Evolutionary conservation across 2,797 vertebrate genomes (phyloP), one percentile per base, ranked within the genome.

Genomic region (Dromococcyx pavoninus): DNA sequence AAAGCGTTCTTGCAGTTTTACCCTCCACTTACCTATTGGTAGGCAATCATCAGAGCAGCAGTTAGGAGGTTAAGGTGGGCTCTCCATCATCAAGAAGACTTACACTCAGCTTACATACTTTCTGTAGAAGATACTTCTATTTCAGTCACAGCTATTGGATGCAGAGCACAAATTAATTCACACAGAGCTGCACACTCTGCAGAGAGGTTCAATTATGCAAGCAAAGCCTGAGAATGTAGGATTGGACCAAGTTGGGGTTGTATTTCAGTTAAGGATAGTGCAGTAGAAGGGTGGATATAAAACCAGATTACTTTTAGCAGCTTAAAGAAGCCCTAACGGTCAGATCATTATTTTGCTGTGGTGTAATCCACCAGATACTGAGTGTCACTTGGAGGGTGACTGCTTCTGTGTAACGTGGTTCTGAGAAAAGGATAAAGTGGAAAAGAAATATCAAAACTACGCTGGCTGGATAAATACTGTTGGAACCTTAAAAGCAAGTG

Each of bases 101-200:
- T 60, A 46, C 24, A 71, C 41, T 65, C 53, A n/a, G n/a, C 51
- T 76, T 71, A 54, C 43, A 24, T 56, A 8, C 53, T 41, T 74
- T 48, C 39, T 72, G 23, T 44, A 46, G 74, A 69, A 91, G 58
- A 50, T 27, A 11, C 1, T 71, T 62, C 25, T n/a, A 2, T 62
- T 89, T 72, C 58, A 70, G n/a, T 61, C 43, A 21, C 22, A 32
- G 28, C 71, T 73, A 8, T 58, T n/a, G 57, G 57, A 43, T 58
- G 28, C 58, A 61, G 81, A 78, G 46, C 15, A n/a, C 2, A 4
- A 66, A 35, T 64, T 57, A 60, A 67, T 80, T 77, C 33, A 22
- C 0, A 0, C 27, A 28, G 37, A 76, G 28, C 73, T 39, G 10
- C 13, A 1, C 48, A 2, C 54, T 78, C 35, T 79, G 51, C 56